Evolutionary conservation across 30 jellyfish, hydroid and myxozoan species (phyloP), one percentile per base, ranked within the genome.

Genomic region (Hydractinia symbiolongicarpus): DNA sequence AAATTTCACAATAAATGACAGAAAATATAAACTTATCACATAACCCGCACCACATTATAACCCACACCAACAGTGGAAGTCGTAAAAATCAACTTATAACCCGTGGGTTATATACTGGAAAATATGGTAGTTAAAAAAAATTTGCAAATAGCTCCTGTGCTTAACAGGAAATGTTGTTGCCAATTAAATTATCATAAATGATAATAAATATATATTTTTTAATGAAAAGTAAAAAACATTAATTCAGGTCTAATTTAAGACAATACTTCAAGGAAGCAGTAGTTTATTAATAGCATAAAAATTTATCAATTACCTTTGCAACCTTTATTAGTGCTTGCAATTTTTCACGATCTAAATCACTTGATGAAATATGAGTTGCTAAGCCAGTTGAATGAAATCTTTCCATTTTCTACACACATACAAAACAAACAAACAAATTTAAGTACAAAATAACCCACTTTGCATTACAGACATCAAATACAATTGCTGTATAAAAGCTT

Each of bases 271-370:
- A 30, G 44, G 44, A 30, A 30, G 44, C 44, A 30, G 2, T 30
- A 30, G 44, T 30, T 30, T 30, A 30, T 30, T 30, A 30, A 30
- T 1, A 30, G 44, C 44, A 30, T 30, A 30, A 15, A 10, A 11
- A 9, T 13, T 81, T 60, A 54, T 5, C 15, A 54, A 93, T 50
- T 91, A 86, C 98, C 80, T 83, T 76, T 44, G 98, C 95, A 86
- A 87, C 79, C 4, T 89, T 72, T 13, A 91, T 83, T 67, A 91
- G 84, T 69, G 82, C 90, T 66, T 86, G 79, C 50, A 91, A 76
- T 76, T 91, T 91, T 14, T 80, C 89, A 53, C 89, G 90, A 86
- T 91, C 98, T 53, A 91, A 89, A 61, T 91, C 98, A 68, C 98
- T 86, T 19, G 81, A 79, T 5, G 98, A 93, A 76, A 91, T 69